Evolutionary conservation across 2,797 vertebrate species (phyloP).

Genomic region (Myotis pilosus): DNA sequence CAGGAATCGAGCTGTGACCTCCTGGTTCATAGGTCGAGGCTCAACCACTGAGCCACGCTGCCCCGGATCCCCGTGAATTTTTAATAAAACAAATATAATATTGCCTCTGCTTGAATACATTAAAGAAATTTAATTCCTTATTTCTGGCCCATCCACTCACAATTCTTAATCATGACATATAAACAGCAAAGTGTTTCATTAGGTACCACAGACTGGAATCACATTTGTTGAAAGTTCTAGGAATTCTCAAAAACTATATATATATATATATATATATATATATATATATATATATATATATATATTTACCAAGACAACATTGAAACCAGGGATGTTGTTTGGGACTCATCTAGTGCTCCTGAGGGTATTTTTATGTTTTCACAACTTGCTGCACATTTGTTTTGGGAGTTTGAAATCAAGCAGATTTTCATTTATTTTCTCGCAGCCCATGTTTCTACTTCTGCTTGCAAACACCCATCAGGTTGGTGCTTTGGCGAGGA

Average conservation of each 20-base stretch:
- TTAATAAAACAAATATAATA: neutral
- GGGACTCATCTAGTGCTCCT: neutral
- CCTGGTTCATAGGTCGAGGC: too few relatives aligned
- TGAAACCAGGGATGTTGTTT: neutral
- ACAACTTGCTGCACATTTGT: neutral
- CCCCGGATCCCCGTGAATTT: neutral
- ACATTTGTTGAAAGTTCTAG: neutral
- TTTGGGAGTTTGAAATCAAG: neutral
- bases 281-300: neutral
- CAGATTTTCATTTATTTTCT: conserved; percentile 53
- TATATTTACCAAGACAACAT: neutral
- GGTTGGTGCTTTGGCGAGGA: conserved; percentile 53
- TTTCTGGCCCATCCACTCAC: neutral
- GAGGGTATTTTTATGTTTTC: neutral
- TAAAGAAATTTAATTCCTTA: neutral
- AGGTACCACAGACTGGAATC: neutral
- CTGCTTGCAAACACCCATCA: conserved; percentile 25
- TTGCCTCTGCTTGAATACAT: neutral
- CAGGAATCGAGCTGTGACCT: too few relatives aligned
- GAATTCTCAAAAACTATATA: neutral
- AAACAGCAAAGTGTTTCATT: neutral
- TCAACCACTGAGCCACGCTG: too few relatives aligned
- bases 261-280: neutral
- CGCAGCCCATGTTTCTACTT: conserved; percentile 29
- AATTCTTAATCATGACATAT: neutral